Base-by-base conservation (phyloP, 2,797 vertebrate species). In the Hipposideros larvatus region DNA sequence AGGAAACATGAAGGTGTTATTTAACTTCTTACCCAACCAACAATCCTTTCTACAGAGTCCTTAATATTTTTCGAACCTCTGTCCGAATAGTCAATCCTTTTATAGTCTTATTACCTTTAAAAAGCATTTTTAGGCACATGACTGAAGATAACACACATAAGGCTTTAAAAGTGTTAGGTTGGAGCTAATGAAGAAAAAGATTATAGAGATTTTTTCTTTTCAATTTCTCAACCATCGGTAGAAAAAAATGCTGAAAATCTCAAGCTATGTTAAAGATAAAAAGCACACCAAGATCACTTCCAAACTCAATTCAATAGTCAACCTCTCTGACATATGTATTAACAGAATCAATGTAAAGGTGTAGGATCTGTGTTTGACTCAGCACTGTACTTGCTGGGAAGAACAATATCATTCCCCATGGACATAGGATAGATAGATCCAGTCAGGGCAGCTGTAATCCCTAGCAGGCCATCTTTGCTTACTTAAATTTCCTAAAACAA, bases 21-120 rank as follows among this genome's bases (percentile, higher is more conserved):
- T 90, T 88, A 91, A 90, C 57, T 61, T 68, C 73, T 75, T 74
- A 78, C 41, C 59, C 87, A 87, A 93, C 37, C 26, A 82, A 65
- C 28, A 88, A 93, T 65, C 24, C 34, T 83, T 86, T 78, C 63
- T 65, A 84, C 41, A 75, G 19, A 93, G 93, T 53, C 43, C 43
- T 21, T 75, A 34, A 82, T n/a, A 87, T 19, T 70, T 70, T 57
- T 73, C 5, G 7, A 94, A 95, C 7, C 51, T 57, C 26, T 91
- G 13, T 22, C 55, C 65, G 31, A 61, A 93, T 22, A 94, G 13
- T 82, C 74, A 87, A 48, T 80, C 86, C 61, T 94, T 41, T 79
- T 57, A 71, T 31, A 59, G 11, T 61, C 46, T 57, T 19, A 31
- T 71, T 63, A 77, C 65, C 24, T 79, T 84, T 82, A 77, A 87